Percentiles rank a stretch among this genome's conserved stretches.
These are phyloP conservation scores for Anthopleura xanthogrammica DNA, from an alignment of 92 coral and sea anemone genomes.

Conservation along the genomic window DNA sequence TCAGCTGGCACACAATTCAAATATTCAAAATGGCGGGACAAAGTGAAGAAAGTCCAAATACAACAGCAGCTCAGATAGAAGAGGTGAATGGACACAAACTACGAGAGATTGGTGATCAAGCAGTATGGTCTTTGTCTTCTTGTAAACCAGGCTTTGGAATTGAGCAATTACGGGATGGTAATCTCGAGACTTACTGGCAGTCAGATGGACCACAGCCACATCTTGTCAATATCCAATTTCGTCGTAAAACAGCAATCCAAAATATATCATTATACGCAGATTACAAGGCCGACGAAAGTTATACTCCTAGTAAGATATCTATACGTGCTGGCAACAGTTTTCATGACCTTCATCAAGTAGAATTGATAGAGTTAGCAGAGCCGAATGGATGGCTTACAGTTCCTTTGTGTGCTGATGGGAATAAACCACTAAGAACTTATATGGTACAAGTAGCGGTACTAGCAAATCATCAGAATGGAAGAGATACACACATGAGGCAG, in stretches of 20 bases:
- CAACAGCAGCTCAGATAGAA: constrained; percentile 45
- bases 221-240: constrained; percentile 90
- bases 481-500: constrained; percentile 98
- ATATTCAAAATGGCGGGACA: constrained; percentile 89
- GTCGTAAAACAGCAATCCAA: constrained; percentile 89
- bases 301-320: constrained; percentile 97
- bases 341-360: constrained; percentile 92
- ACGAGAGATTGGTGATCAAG: constrained; percentile 97
- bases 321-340: constrained; percentile 90
- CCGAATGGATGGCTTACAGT: constrained; percentile 96
- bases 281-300: constrained; percentile 98
- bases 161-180: constrained; percentile 94
- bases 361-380: constrained; percentile 86
- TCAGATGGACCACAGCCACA: constrained; percentile 99
- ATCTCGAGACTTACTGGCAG: constrained; percentile 97
- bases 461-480: constrained; percentile 95
- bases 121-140: constrained; percentile 97
- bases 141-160: constrained; percentile 99
- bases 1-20: constrained; percentile 20
- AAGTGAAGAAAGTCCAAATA: constrained; percentile 38
- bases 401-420: constrained; percentile 57
- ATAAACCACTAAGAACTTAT: constrained; percentile 84
- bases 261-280: constrained; percentile 91
- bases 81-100: constrained; percentile 74
- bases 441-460: constrained; percentile 92